Percentiles rank a stretch among this genome's conserved stretches.
These are phyloP conservation scores for Molossus alvarezi DNA, from an alignment of 2,797 vertebrate genomes.

Conservation along the genomic window DNA sequence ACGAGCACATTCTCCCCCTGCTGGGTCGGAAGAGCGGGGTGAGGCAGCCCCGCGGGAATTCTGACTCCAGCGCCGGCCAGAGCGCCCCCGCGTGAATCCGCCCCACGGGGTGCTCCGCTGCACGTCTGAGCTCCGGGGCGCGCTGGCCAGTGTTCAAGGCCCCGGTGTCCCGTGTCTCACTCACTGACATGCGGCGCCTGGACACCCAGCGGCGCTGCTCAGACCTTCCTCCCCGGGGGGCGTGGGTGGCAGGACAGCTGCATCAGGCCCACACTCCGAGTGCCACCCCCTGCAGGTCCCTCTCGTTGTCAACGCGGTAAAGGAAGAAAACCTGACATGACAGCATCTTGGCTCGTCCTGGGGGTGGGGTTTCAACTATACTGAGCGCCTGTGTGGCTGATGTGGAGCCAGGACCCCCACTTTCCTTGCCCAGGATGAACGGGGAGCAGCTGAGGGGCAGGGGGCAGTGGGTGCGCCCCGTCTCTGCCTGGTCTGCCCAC, in stretches of 20 bases:
- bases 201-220: not conserved
- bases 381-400: not conserved
- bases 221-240: not conserved
- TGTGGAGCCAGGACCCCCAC: not conserved
- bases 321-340: rapidly evolving
- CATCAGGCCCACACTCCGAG: not conserved
- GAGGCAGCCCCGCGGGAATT: not conserved
- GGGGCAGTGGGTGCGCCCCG: rapidly evolving
- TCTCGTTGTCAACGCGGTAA: not conserved
- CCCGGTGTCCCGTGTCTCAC: not conserved
- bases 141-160: not conserved
- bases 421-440: not conserved
- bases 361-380: not conserved
- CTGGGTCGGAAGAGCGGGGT: not conserved
- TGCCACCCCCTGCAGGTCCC: too few relatives aligned
- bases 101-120: not conserved
- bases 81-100: not conserved
- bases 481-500: not conserved
- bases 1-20: not conserved
- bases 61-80: not conserved
- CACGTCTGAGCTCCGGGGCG: not conserved
- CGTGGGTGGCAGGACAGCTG: not conserved
- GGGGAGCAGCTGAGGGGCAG: not conserved
- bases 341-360: rapidly evolving
- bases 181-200: not conserved